Evolutionary conservation across 2,113 vertebrate genomes (phyloP).

Genomic region (Pygoscelis antarcticus): DNA sequence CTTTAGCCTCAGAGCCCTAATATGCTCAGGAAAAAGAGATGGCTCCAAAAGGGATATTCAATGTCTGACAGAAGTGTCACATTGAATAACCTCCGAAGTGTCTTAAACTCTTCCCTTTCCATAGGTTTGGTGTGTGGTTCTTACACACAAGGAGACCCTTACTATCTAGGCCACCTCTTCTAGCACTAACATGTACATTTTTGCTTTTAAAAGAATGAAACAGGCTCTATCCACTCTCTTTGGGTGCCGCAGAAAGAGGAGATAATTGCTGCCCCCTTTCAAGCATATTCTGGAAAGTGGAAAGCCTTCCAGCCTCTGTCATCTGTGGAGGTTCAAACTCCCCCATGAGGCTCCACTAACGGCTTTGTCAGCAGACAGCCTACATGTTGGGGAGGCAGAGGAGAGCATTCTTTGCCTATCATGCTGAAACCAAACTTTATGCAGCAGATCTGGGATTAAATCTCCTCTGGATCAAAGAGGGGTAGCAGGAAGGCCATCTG

Average conservation of each 20-base stretch:
- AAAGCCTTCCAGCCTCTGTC: neutral
- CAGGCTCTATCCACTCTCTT: neutral
- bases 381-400: neutral
- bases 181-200: neutral
- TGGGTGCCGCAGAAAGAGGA: neutral
- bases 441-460: neutral
- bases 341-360: neutral
- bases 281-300: neutral
- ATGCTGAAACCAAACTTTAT: neutral
- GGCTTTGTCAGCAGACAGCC: constrained; percentile 48
- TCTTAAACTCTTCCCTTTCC: neutral
- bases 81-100: neutral
- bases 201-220: neutral
- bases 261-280: neutral
- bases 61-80: neutral
- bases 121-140: neutral
- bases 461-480: neutral
- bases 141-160: neutral
- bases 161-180: neutral
- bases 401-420: neutral
- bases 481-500: constrained; percentile 1
- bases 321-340: neutral
- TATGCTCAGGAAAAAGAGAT: neutral
- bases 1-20: neutral
- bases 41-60: neutral